These are phyloP conservation scores for Poeciliopsis turneri DNA, from an alignment of 2,797 vertebrate species.

Conservation along the genomic window DNA sequence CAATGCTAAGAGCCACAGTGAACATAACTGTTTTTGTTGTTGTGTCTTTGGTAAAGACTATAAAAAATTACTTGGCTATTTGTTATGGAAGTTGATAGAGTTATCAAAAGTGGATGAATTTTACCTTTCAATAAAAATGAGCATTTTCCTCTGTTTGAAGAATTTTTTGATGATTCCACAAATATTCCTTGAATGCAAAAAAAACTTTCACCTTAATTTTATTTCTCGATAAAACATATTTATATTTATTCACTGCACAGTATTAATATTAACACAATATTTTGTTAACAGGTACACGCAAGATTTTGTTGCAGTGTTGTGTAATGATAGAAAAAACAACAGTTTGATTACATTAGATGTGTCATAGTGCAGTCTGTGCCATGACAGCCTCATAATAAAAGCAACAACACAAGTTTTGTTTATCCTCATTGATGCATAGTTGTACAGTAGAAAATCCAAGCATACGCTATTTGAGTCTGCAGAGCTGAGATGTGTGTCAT, in stretches of 20 bases:
- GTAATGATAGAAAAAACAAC: background rate
- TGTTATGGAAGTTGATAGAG: background rate
- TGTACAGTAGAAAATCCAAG: conserved; percentile 33
- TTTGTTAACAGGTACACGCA: background rate
- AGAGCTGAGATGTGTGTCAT: conserved; percentile 55
- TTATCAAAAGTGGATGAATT: background rate
- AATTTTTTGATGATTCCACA: background rate
- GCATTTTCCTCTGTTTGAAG: background rate
- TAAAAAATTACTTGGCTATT: background rate
- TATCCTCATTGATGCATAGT: conserved; percentile 5
- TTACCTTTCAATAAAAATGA: background rate
- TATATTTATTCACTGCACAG: too few relatives aligned
- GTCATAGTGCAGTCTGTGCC: conserved; percentile 22
- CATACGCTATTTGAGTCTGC: conserved; percentile 34
- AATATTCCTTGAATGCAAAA: background rate
- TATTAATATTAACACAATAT: background rate
- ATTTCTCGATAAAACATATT: background rate
- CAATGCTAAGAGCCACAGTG: background rate
- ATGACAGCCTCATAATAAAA: conserved; percentile 29
- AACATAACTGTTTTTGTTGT: background rate
- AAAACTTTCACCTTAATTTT: background rate
- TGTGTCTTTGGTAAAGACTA: background rate
- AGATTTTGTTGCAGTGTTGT: background rate
- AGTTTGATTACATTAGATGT: conserved; percentile 16
- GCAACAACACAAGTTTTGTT: conserved; percentile 33